phyloP scores from a whole-genome alignment of 2,113 vertebrate species.

The Ictalurus furcatus region DNA sequence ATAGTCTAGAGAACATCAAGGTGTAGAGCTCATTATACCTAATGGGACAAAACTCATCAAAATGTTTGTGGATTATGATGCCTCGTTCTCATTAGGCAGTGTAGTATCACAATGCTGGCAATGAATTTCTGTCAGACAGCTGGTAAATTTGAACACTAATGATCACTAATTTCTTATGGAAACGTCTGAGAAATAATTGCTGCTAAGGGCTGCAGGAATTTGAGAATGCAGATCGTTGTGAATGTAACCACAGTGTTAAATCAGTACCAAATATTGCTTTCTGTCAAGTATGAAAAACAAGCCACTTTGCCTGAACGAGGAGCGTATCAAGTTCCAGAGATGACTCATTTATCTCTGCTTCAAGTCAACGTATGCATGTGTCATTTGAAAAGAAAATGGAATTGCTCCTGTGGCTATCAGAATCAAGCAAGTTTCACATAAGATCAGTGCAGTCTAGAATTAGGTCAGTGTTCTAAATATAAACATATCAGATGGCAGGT shows the following conservation, averaged over 20 bases:
- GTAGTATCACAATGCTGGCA: neutral
- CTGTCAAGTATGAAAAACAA: neutral
- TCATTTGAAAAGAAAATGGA: neutral
- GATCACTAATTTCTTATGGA: neutral
- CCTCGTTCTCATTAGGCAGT: neutral
- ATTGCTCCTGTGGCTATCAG: constrained; percentile 1
- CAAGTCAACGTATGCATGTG: too few relatives aligned
- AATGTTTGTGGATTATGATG: neutral
- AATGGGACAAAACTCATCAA: neutral
- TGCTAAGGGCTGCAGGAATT: neutral
- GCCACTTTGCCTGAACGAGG: neutral
- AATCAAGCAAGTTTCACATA: neutral
- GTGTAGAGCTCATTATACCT: neutral
- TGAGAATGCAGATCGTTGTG: neutral
- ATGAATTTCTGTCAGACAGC: neutral
- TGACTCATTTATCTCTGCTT: neutral
- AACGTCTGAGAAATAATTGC: neutral
- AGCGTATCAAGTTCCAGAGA: neutral
- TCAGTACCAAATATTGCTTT: neutral
- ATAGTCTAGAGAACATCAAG: neutral
- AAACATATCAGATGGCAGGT: neutral
- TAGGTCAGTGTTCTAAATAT: neutral
- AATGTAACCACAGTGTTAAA: neutral
- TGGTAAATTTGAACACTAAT: neutral
- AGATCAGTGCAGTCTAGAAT: neutral